These are phyloP conservation scores for Papilio aristodemus DNA, from an alignment of 1,140 invertebrate genomes.

Conservation along the genomic window DNA sequence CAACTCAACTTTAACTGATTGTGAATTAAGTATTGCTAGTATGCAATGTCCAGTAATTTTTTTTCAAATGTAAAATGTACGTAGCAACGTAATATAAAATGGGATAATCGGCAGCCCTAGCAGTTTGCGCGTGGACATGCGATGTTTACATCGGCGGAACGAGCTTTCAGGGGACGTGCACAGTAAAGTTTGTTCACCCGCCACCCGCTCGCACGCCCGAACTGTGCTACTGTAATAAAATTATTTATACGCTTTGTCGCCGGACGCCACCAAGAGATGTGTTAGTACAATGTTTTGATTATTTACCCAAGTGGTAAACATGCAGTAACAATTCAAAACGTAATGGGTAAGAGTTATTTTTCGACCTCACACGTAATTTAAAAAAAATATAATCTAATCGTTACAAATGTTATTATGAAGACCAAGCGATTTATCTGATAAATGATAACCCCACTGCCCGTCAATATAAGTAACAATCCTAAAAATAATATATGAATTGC, in stretches of 20 bases:
- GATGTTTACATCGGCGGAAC: slow-evolving; percentile 61
- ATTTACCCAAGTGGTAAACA: not conserved
- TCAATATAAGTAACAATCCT: too few relatives aligned
- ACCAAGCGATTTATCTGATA: too few relatives aligned
- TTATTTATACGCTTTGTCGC: slow-evolving; percentile 36
- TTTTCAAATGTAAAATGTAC: slow-evolving; percentile 9
- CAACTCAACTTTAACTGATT: too few relatives aligned
- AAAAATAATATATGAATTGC: too few relatives aligned
- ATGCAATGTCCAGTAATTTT: not conserved
- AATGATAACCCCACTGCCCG: too few relatives aligned
- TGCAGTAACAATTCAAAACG: not conserved
- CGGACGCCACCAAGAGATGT: not conserved
- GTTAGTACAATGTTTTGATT: slow-evolving; percentile 6
- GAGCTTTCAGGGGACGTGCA: slow-evolving; percentile 60
- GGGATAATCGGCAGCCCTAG: slow-evolving; percentile 50
- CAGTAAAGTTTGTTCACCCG: slow-evolving; percentile 64
- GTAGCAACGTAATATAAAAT: slow-evolving; percentile 1
- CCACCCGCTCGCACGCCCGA: slow-evolving; percentile 43
- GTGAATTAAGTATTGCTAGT: too few relatives aligned
- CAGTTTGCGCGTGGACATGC: slow-evolving; percentile 49
- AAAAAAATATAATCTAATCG: too few relatives aligned
- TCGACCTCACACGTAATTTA: too few relatives aligned
- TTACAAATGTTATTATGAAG: not conserved
- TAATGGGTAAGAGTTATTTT: not conserved
- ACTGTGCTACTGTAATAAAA: slow-evolving; percentile 38